Percentiles rank a stretch among this genome's conserved stretches.
phyloP scores from a whole-genome alignment of 2,797 vertebrate species.

The Vespertilio murinus region DNA sequence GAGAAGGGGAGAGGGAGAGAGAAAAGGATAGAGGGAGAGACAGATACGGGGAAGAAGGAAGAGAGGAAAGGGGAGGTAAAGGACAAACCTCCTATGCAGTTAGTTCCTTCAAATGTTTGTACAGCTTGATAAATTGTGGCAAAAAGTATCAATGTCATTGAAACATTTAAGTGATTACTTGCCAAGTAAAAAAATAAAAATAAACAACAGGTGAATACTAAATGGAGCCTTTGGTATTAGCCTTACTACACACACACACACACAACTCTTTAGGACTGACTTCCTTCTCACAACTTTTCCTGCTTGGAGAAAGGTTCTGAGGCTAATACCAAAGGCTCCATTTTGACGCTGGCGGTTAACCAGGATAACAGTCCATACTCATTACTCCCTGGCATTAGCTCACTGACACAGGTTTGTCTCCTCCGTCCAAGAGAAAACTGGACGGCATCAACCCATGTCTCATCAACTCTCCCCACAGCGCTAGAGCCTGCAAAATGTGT shows the following conservation, averaged over 20 bases:
- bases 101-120: conserved; percentile 14
- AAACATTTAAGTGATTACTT: background rate
- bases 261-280: background rate
- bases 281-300: background rate
- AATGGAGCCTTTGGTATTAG: conserved; percentile 1
- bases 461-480: background rate
- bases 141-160: background rate
- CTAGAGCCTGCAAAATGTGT: background rate
- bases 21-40: background rate
- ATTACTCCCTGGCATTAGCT: background rate
- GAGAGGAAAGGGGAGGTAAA: background rate
- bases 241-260: background rate
- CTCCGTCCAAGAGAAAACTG: background rate
- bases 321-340: background rate
- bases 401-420: background rate
- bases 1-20: too few relatives aligned
- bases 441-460: background rate
- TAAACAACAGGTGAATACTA: background rate
- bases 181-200: background rate
- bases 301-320: background rate
- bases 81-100: background rate
- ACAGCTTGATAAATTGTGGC: background rate
- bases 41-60: background rate
- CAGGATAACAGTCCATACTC: background rate
- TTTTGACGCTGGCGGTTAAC: background rate